Percentiles rank a stretch among this genome's conserved stretches.
These are phyloP conservation scores for Scarus forsteni DNA, from an alignment of 2,797 vertebrate species.

Conservation along the genomic window DNA sequence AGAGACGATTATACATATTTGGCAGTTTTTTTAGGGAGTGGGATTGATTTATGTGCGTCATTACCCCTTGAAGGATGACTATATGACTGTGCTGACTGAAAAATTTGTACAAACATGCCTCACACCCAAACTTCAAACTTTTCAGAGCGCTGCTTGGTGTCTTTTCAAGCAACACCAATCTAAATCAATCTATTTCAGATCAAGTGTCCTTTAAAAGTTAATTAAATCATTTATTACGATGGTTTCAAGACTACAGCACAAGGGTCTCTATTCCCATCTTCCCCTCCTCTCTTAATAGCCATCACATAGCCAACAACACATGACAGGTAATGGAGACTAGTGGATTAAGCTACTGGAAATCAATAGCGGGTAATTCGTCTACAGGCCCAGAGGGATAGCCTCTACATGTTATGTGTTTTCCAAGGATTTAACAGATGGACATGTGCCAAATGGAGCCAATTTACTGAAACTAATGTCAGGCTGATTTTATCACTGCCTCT, in stretches of 20 bases:
- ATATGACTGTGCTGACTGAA: conserved; percentile 8
- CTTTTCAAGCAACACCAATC: too few relatives aligned
- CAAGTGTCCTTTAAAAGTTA: conserved; percentile 25
- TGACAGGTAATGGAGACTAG: conserved; percentile 53
- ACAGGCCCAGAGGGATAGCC: conserved; percentile 29
- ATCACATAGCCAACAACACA: conserved; percentile 30
- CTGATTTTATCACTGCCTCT: neutral
- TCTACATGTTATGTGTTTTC: conserved; percentile 4
- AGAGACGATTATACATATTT: conserved; percentile 13
- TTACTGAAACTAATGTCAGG: conserved; percentile 8
- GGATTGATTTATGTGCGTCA: conserved; percentile 21
- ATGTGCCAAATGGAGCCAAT: conserved; percentile 17
- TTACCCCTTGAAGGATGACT: conserved; percentile 23
- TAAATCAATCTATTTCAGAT: conserved; percentile 33
- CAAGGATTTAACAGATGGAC: conserved; percentile 22
- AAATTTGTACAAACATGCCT: conserved; percentile 6
- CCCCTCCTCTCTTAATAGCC: conserved; percentile 30
- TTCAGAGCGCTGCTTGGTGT: too few relatives aligned
- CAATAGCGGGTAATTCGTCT: conserved; percentile 54
- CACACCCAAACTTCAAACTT: too few relatives aligned
- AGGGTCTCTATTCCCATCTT: conserved; percentile 19
- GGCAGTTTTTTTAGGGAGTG: conserved; percentile 27
- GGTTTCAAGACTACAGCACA: conserved; percentile 7
- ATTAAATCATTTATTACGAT: conserved; percentile 10
- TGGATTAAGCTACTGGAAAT: conserved; percentile 57